A percentile compares a stretch with the other conserved stretches of the same genome.
These are phyloP conservation scores for Chrysodeixis includens DNA, from an alignment of 2,888 invertebrate species.

Conservation along the genomic window DNA sequence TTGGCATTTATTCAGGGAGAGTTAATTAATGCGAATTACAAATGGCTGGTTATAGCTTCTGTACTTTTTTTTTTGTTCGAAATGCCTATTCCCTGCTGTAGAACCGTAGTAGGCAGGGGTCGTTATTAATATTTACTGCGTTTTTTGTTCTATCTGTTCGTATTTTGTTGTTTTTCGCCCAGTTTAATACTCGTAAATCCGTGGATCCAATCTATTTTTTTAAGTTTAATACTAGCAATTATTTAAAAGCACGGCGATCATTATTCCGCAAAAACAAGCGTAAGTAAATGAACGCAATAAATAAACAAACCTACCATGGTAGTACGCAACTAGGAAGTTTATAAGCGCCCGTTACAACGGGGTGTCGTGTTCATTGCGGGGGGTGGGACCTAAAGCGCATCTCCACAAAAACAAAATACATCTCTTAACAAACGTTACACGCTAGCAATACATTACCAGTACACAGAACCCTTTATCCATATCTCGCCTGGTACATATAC, in stretches of 20 bases:
- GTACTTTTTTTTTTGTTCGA: slow-evolving; percentile 49
- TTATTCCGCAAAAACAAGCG: slow-evolving; percentile 19
- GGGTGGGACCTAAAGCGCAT: slow-evolving; percentile 48
- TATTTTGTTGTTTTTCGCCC: slow-evolving; percentile 12
- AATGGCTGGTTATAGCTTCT: slow-evolving; percentile 65
- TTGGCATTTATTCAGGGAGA: slow-evolving; percentile 73
- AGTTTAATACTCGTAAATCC: slow-evolving; percentile 24
- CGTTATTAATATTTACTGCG: slow-evolving; percentile 52
- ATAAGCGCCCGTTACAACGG: slow-evolving; percentile 53
- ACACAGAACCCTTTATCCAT: slow-evolving; percentile 66
- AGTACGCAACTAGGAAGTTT: slow-evolving; percentile 51
- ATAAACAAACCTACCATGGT: slow-evolving; percentile 38
- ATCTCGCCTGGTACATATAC: slow-evolving; percentile 47
- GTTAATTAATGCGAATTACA: slow-evolving; percentile 79
- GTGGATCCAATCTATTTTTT: slow-evolving; percentile 20
- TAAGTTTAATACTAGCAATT: slow-evolving; percentile 12
- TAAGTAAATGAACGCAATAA: slow-evolving; percentile 50
- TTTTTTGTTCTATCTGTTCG: slow-evolving; percentile 26
- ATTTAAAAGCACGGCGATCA: slow-evolving; percentile 9
- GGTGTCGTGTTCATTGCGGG: slow-evolving; percentile 55
- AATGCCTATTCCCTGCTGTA: slow-evolving; percentile 45
- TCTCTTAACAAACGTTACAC: slow-evolving; percentile 60
- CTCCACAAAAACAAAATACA: slow-evolving; percentile 64
- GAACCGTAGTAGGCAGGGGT: slow-evolving; percentile 38
- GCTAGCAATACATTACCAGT: slow-evolving; percentile 66